These are phyloP conservation scores for Koerneria pararmatus DNA, from an alignment of 2,888 invertebrate species.

Conservation along the genomic window DNA sequence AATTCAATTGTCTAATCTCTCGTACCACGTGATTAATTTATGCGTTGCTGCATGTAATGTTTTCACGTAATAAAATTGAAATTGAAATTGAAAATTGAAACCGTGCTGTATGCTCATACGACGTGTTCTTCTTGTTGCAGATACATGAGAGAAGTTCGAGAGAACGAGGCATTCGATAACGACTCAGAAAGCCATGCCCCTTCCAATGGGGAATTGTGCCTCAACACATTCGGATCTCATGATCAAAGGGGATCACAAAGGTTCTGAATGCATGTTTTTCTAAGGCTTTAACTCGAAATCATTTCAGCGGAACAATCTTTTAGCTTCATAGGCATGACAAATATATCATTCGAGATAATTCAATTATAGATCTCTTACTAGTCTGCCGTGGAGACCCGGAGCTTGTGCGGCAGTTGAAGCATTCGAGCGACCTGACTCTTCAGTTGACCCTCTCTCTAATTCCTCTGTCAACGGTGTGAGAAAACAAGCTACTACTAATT, in stretches of 20 bases:
- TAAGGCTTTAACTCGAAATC: neutral
- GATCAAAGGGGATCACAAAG: slow-evolving; percentile 19
- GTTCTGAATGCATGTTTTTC: neutral
- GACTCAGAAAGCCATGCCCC: too few relatives aligned
- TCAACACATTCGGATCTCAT: slow-evolving; percentile 16
- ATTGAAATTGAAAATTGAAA: too few relatives aligned
- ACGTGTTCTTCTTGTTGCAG: slow-evolving; percentile 10
- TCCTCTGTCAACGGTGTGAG: too few relatives aligned
- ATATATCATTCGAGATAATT: neutral
- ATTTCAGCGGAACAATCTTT: neutral
- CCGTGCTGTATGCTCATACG: too few relatives aligned
- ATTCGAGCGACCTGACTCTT: slow-evolving; percentile 38
- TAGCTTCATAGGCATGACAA: neutral
- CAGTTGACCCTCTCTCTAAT: slow-evolving; percentile 26
- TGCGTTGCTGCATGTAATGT: too few relatives aligned
- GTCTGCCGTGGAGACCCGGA: slow-evolving; percentile 34
- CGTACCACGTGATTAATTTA: too few relatives aligned
- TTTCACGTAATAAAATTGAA: too few relatives aligned
- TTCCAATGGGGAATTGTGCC: slow-evolving; percentile 13
- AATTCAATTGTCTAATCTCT: too few relatives aligned
- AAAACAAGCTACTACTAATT: too few relatives aligned
- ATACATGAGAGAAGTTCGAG: too few relatives aligned
- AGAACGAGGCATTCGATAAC: too few relatives aligned
- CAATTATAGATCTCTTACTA: slow-evolving; percentile 33
- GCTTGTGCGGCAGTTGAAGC: slow-evolving; percentile 27